Evolutionary conservation across 2,888 invertebrate genomes (phyloP).

Genomic region (Polymixis flavicincta): DNA sequence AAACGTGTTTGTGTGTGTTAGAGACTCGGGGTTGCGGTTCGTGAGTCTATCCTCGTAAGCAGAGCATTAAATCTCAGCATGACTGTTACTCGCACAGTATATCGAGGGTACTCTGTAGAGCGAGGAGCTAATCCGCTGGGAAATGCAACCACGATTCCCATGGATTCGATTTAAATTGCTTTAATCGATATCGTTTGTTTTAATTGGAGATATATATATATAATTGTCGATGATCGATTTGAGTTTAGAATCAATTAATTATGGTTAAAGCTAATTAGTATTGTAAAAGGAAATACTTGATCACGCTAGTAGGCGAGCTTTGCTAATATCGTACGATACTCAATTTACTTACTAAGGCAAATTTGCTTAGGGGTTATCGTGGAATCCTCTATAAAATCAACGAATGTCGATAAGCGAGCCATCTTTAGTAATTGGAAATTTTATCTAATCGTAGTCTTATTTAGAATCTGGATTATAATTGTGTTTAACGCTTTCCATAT

Average conservation of each 20-base stretch:
- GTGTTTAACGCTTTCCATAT: constrained; percentile 7
- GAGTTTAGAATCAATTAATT: constrained; percentile 37
- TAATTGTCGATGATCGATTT: constrained; percentile 60
- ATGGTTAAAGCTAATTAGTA: constrained; percentile 28
- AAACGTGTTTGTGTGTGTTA: constrained; percentile 61
- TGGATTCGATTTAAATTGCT: constrained; percentile 80
- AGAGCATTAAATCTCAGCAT: constrained; percentile 84
- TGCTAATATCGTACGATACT: constrained; percentile 31
- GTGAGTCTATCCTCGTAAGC: constrained; percentile 75
- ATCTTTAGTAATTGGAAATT: constrained; percentile 31
- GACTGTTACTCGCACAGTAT: constrained; percentile 76
- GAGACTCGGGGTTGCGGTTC: constrained; percentile 67
- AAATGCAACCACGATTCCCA: constrained; percentile 78
- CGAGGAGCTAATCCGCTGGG: constrained; percentile 75
- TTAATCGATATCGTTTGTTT: constrained; percentile 71
- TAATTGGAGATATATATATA: constrained; percentile 66
- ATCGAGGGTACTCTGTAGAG: constrained; percentile 72
- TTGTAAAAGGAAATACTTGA: constrained; percentile 37
- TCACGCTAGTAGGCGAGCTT: constrained; percentile 9
- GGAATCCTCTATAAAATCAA: constrained; percentile 22
- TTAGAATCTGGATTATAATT: constrained; percentile 25
- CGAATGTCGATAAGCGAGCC: constrained; percentile 10
- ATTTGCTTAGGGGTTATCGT: constrained; percentile 24
- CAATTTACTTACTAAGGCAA: constrained; percentile 37
- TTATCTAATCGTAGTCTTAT: constrained; percentile 19